Percentiles rank a stretch among this genome's conserved stretches.
These are phyloP conservation scores for Deroplatys truncata DNA, from an alignment of 2,888 invertebrate species.

Conservation along the genomic window DNA sequence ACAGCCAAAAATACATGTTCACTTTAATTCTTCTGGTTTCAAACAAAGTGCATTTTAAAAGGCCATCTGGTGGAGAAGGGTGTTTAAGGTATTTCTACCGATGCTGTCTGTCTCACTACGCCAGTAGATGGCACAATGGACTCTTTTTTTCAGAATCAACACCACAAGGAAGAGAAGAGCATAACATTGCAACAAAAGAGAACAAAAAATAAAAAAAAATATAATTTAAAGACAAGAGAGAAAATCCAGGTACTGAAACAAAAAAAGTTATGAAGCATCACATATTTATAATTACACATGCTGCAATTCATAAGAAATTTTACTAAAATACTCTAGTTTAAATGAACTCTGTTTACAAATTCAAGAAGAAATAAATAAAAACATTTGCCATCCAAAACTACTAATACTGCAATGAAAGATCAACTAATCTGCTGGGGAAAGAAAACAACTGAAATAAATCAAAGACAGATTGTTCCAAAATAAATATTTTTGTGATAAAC, in stretches of 20 bases:
- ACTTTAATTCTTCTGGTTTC: slow-evolving; percentile 15
- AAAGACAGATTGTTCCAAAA: neutral
- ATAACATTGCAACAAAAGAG: slow-evolving; percentile 29
- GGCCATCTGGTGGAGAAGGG: slow-evolving; percentile 8
- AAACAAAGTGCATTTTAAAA: slow-evolving; percentile 12
- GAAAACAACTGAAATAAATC: neutral
- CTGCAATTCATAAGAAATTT: neutral
- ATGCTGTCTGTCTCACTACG: slow-evolving; percentile 27
- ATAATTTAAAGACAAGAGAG: slow-evolving; percentile 32
- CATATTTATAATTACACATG: slow-evolving; percentile 3
- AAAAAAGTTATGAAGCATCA: slow-evolving; percentile 6
- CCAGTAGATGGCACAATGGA: slow-evolving; percentile 27
- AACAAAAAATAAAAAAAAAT: slow-evolving; percentile 24
- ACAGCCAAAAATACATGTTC: slow-evolving; percentile 10
- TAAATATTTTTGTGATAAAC: neutral
- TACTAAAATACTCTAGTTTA: neutral
- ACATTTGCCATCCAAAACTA: neutral
- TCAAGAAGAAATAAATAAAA: neutral
- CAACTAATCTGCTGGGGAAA: neutral
- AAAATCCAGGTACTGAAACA: neutral
- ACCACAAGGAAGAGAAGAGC: slow-evolving; percentile 20
- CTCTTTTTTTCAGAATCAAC: slow-evolving; percentile 12
- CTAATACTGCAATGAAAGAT: neutral
- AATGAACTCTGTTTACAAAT: neutral
- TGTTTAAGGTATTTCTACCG: slow-evolving; percentile 22